A percentile compares a stretch with the other conserved stretches of the same genome.
Evolutionary conservation across 1,140 invertebrate genomes (phyloP).

Genomic region (Mamestra configurata): DNA sequence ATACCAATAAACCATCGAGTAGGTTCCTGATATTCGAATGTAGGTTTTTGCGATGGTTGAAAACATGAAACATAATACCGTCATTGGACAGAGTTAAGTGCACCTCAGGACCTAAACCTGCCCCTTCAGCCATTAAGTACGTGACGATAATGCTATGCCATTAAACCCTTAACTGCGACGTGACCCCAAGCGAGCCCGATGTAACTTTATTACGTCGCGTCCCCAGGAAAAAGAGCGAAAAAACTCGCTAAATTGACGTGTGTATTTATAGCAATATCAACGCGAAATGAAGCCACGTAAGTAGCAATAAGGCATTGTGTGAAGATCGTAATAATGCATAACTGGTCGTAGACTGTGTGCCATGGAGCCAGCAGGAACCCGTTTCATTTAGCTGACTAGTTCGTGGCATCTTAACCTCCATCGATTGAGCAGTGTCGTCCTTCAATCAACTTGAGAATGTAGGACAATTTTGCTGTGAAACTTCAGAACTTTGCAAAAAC

Average conservation of each 20-base stretch:
- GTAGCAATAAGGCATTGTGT: constrained; percentile 40
- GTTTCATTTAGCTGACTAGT: constrained; percentile 19
- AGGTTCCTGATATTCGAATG: not conserved
- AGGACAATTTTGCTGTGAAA: constrained; percentile 4
- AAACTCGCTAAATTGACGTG: constrained; percentile 26
- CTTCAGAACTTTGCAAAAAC: not conserved
- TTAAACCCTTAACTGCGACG: constrained; percentile 40
- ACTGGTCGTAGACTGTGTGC: constrained; percentile 31
- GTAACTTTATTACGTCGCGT: constrained; percentile 29
- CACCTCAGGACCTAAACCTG: not conserved
- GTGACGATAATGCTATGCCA: constrained; percentile 22
- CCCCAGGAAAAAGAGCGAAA: constrained; percentile 9
- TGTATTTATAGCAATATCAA: constrained; percentile 33
- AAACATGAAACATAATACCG: constrained; percentile 7
- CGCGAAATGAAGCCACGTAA: constrained; percentile 37
- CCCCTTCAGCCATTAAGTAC: not conserved
- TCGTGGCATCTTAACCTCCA: constrained; percentile 26
- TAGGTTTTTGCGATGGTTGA: not conserved
- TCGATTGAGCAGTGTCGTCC: constrained; percentile 9
- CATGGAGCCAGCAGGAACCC: constrained; percentile 14
- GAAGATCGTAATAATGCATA: constrained; percentile 41
- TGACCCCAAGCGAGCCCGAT: constrained; percentile 9
- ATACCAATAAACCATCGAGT: not conserved
- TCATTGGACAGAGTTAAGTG: not conserved
- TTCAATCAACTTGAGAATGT: constrained; percentile 30